These are phyloP conservation scores for Mus spretus DNA, from an alignment of 2,797 vertebrate genomes.

Conservation along the genomic window DNA sequence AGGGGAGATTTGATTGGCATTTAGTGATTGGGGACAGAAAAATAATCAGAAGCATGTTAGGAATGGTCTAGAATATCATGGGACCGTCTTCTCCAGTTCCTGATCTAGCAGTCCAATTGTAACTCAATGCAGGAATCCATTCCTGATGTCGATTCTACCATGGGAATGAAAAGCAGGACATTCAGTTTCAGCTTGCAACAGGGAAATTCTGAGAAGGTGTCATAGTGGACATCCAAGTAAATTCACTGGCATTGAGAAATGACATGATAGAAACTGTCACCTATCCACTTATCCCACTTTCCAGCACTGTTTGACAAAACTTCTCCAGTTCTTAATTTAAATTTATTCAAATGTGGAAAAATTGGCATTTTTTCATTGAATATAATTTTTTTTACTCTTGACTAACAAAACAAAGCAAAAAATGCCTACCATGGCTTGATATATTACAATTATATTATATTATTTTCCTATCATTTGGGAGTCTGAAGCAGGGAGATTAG, in stretches of 20 bases:
- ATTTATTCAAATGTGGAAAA: conserved; percentile 1
- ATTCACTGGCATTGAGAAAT: background rate
- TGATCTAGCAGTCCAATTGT: background rate
- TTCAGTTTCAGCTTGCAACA: background rate
- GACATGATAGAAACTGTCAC: background rate
- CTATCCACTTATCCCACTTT: background rate
- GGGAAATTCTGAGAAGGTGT: background rate
- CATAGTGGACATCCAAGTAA: background rate
- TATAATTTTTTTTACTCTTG: background rate
- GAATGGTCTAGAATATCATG: background rate
- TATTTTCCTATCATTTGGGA: background rate
- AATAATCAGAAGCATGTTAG: background rate
- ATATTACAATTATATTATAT: background rate
- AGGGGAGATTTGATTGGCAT: background rate
- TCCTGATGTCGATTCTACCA: background rate
- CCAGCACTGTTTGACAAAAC: background rate
- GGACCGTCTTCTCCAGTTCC: background rate
- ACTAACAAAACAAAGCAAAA: background rate
- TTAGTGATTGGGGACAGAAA: background rate
- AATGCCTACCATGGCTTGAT: background rate
- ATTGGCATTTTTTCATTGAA: background rate
- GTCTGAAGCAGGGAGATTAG: background rate
- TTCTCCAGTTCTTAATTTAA: background rate
- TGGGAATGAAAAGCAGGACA: conserved; percentile 48
- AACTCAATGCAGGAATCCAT: background rate